Percentiles rank a stretch among this genome's conserved stretches.
Conservation (phyloP, 2,113 vertebrate species). For the Chionis minor region DNA sequence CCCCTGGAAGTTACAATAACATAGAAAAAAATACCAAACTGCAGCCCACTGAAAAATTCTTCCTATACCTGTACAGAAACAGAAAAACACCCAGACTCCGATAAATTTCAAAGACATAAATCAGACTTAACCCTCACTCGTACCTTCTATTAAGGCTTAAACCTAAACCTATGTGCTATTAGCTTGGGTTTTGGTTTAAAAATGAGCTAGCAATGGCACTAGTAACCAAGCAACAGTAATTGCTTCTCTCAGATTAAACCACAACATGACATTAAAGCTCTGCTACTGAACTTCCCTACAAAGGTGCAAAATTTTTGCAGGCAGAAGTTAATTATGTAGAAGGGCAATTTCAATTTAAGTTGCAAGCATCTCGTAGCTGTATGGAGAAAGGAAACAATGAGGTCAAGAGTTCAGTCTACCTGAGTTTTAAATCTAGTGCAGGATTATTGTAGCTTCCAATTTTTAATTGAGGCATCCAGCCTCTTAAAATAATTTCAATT, state of each 20-base stretch:
- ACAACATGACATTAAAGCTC: constrained; percentile 49
- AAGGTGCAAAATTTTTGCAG: constrained; percentile 44
- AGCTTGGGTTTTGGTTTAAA: constrained; percentile 51
- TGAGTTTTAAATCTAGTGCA: constrained; percentile 45
- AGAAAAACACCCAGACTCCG: background rate
- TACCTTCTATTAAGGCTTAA: constrained; percentile 22
- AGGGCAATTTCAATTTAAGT: constrained; percentile 31
- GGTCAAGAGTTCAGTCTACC: constrained; percentile 23
- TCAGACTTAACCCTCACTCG: constrained; percentile 18
- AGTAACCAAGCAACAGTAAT: constrained; percentile 53
- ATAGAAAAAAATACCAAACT: background rate
- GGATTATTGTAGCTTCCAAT: background rate
- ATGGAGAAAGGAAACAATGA: background rate
- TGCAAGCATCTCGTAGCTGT: background rate
- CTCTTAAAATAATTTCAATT: constrained; percentile 36
- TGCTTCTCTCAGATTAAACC: constrained; percentile 54
- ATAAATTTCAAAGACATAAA: background rate
- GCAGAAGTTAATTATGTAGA: constrained; percentile 58
- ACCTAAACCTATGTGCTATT: constrained; percentile 18
- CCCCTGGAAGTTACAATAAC: background rate
- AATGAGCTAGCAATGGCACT: constrained; percentile 6
- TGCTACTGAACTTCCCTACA: constrained; percentile 25
- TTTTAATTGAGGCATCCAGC: constrained; percentile 42
- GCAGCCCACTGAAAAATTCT: background rate
- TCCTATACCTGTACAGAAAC: background rate